These are phyloP conservation scores for Diaphora mendica DNA, from an alignment of 2,888 invertebrate genomes.

Conservation along the genomic window DNA sequence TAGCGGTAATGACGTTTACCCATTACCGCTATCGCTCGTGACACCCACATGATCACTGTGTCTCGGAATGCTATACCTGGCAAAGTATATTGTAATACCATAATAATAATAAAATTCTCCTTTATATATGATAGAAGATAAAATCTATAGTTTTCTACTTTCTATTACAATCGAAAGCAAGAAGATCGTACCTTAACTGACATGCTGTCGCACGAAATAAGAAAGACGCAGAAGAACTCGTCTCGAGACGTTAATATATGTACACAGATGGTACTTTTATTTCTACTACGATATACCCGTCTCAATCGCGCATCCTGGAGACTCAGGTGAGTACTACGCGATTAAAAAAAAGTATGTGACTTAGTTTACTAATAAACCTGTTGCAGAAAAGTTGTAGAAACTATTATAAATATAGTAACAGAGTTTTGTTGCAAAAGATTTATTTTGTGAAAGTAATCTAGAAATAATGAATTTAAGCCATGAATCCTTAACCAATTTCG, in stretches of 20 bases:
- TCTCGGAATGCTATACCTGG: no score
- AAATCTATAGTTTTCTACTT: no score
- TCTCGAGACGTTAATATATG: conserved; percentile 54
- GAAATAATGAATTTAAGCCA: no score
- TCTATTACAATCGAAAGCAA: not conserved
- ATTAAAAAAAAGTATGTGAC: not conserved
- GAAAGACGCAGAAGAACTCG: conserved; percentile 60
- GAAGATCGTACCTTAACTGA: conserved; percentile 56
- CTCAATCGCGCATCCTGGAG: conserved; percentile 38
- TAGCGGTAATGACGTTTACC: no score
- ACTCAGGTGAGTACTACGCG: not conserved
- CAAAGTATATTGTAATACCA: no score
- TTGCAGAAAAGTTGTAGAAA: not conserved
- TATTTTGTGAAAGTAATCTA: no score
- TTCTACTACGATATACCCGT: conserved; percentile 45
- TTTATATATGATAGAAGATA: no score
- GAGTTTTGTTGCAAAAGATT: not conserved
- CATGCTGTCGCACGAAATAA: conserved; percentile 64
- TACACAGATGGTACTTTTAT: conserved; percentile 47
- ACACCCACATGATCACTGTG: no score
- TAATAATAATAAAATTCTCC: no score
- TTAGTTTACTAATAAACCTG: not conserved
- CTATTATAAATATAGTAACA: not conserved
- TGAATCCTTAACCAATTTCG: not conserved
- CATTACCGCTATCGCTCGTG: no score